Conservation (phyloP, 2,888 invertebrate genomes). For the Crocallis elinguaria region DNA sequence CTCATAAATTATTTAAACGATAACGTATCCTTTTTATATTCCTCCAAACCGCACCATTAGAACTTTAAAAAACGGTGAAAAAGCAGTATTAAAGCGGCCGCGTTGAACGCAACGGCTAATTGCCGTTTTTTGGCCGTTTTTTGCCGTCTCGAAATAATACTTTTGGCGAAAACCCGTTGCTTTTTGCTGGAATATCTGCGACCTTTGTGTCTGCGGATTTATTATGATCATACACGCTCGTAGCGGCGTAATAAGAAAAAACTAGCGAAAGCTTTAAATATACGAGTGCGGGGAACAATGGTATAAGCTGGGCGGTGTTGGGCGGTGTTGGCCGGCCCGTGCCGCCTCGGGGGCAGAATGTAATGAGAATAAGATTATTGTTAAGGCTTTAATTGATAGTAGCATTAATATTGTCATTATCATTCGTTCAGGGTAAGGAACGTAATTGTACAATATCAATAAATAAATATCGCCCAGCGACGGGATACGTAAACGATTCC, state of each 20-base stretch:
- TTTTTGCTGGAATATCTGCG: constrained; percentile 51
- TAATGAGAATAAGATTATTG: not conserved
- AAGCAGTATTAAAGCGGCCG: constrained; percentile 41
- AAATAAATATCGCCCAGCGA: too few species aligned
- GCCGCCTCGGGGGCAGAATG: not conserved
- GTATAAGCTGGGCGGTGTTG: constrained; percentile 3
- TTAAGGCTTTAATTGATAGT: not conserved
- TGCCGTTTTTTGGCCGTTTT: constrained; percentile 52
- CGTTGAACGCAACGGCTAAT: constrained; percentile 51
- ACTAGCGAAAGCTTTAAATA: constrained; percentile 50
- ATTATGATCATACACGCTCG: constrained; percentile 53
- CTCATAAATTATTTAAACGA: constrained; percentile 19
- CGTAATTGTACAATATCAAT: too few species aligned
- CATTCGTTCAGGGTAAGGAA: too few species aligned
- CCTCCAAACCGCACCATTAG: constrained; percentile 17
- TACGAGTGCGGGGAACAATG: constrained; percentile 34
- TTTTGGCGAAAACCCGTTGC: constrained; percentile 48
- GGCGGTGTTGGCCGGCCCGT: not conserved
- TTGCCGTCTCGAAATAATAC: constrained; percentile 46
- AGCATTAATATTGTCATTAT: not conserved
- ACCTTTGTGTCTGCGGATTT: constrained; percentile 59
- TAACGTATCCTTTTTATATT: constrained; percentile 11
- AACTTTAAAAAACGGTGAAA: constrained; percentile 33
- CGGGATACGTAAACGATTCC: too few species aligned
- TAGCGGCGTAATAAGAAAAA: constrained; percentile 48